These are phyloP conservation scores for Bombycilla garrulus DNA, from an alignment of 2,113 vertebrate species.

Conservation along the genomic window DNA sequence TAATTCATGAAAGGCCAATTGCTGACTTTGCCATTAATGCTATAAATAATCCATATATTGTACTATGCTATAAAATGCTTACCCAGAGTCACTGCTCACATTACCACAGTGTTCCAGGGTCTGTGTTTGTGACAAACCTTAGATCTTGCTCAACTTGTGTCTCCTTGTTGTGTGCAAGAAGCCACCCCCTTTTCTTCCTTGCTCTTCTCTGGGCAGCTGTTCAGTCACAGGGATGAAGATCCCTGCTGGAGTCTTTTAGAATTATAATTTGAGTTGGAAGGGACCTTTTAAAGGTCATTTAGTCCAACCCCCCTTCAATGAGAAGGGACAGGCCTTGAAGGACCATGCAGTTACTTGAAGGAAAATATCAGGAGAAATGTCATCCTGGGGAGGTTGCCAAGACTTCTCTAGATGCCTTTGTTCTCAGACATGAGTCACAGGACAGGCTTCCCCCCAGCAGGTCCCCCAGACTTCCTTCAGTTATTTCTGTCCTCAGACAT, in stretches of 20 bases:
- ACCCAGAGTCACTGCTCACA: fast-evolving
- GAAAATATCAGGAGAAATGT: not conserved
- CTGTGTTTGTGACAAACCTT: not conserved
- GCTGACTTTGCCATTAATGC: not conserved
- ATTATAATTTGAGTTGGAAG: not conserved
- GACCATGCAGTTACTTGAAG: not conserved
- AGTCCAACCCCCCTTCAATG: not conserved
- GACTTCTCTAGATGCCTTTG: not conserved
- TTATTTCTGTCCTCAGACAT: not conserved
- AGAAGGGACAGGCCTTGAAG: not conserved
- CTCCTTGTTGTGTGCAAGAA: not conserved
- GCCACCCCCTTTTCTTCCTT: not conserved
- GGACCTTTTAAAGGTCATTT: not conserved
- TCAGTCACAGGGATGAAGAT: not conserved
- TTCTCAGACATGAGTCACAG: not conserved
- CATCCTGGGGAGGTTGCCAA: not conserved
- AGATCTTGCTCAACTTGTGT: not conserved
- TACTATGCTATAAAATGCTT: not conserved
- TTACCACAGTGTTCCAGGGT: too few relatives aligned
- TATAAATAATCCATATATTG: not conserved
- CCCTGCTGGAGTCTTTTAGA: not conserved
- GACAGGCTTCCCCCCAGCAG: not conserved
- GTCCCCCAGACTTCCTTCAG: not conserved
- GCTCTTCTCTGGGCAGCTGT: fast-evolving
- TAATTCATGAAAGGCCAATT: not conserved